Percentiles rank a stretch among this genome's conserved stretches.
These are phyloP conservation scores for Astyanax mexicanus DNA, from an alignment of 2,797 vertebrate genomes.

Conservation along the genomic window DNA sequence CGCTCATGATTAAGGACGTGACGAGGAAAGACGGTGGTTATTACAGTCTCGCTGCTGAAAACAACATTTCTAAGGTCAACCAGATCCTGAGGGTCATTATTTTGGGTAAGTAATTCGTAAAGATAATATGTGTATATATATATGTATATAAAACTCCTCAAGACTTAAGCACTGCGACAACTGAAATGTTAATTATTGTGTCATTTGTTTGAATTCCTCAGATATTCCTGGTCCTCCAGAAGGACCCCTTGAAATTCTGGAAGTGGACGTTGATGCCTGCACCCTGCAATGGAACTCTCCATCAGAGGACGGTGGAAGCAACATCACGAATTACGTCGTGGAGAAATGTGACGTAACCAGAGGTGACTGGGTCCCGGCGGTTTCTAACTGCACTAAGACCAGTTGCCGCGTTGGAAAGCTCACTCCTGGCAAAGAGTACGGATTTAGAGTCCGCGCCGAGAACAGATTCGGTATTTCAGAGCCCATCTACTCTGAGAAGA, in stretches of 20 bases:
- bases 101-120: slow-evolving; percentile 85
- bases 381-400: slow-evolving; percentile 95
- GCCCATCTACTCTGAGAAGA: slow-evolving; percentile 89
- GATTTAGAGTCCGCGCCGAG: slow-evolving; percentile 95
- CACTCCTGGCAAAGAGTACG: slow-evolving; percentile 89
- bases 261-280: slow-evolving; percentile 93
- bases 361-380: slow-evolving; percentile 91
- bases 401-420: slow-evolving; percentile 92
- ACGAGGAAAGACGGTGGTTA: slow-evolving; percentile 91
- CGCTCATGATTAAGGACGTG: slow-evolving; percentile 92
- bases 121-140: not conserved
- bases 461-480: slow-evolving; percentile 95
- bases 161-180: not conserved
- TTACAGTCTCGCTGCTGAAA: slow-evolving; percentile 93
- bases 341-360: slow-evolving; percentile 95
- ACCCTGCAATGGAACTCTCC: slow-evolving; percentile 94
- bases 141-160: not conserved
- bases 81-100: slow-evolving; percentile 91
- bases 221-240: slow-evolving; percentile 95
- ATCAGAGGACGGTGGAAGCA: slow-evolving; percentile 94
- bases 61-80: slow-evolving; percentile 87
- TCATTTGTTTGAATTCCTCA: slow-evolving; percentile 71
- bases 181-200: not conserved
- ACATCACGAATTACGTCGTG: slow-evolving; percentile 96
- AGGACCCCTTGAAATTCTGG: slow-evolving; percentile 90